Conservation (phyloP, 2,113 vertebrate genomes). For the Ptyas mucosa region DNA sequence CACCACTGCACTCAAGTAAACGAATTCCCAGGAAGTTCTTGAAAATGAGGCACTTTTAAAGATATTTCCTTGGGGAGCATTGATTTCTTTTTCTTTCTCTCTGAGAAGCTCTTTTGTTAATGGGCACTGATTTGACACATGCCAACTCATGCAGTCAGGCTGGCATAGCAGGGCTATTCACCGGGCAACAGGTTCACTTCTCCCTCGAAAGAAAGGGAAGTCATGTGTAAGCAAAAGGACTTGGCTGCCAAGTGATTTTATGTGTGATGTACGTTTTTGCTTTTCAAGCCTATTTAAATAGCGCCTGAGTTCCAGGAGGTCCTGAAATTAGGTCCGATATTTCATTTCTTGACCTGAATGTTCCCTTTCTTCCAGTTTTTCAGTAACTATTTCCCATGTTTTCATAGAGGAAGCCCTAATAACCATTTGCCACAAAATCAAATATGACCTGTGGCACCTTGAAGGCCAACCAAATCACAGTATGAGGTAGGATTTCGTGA, state of each 20-base stretch:
- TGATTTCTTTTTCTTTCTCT: constrained; percentile 9
- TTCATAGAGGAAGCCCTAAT: not conserved
- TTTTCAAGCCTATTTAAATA: not conserved
- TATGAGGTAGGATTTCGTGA: not conserved
- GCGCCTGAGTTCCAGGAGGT: not conserved
- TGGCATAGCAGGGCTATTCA: constrained; percentile 8
- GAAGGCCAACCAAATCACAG: not conserved
- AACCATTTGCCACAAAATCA: not conserved
- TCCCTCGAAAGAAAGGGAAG: constrained; percentile 21
- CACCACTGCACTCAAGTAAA: constrained; percentile 69
- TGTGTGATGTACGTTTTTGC: constrained; percentile 4
- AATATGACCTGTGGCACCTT: not conserved
- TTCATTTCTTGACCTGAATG: not conserved
- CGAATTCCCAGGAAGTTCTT: constrained; percentile 54
- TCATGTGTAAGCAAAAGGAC: constrained; percentile 13
- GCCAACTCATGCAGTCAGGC: not conserved
- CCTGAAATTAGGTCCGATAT: not conserved
- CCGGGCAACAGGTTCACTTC: not conserved
- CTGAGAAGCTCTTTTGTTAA: constrained; percentile 31
- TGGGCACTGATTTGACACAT: constrained; percentile 30
- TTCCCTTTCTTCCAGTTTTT: not conserved
- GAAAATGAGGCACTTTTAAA: constrained; percentile 47
- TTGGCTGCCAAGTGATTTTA: not conserved
- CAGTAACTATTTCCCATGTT: not conserved
- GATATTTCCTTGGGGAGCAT: constrained; percentile 12